Evolutionary conservation across 2,797 vertebrate species (phyloP).

Genomic region (Eleutherodactylus coqui): DNA sequence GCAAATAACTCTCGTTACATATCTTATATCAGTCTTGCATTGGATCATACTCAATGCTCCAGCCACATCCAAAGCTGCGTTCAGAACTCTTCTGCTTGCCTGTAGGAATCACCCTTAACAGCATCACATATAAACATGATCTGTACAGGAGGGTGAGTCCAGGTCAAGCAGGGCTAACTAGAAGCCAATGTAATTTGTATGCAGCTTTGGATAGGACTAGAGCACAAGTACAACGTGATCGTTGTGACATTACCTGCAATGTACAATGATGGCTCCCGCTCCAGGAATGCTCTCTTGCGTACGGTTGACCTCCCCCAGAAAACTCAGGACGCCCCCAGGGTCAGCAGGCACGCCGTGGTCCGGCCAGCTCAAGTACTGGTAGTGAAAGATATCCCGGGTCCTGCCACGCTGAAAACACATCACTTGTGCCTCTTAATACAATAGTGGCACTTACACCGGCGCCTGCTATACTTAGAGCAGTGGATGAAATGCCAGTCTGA

Average conservation of each 20-base stretch:
- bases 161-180: background rate
- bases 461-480: too few species aligned
- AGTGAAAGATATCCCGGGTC: slow-evolving; percentile 85
- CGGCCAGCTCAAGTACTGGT: slow-evolving; percentile 96
- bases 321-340: slow-evolving; percentile 90
- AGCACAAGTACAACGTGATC: background rate
- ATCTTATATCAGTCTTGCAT: background rate
- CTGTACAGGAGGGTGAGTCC: background rate
- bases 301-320: slow-evolving; percentile 89
- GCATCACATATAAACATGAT: background rate
- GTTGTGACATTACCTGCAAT: slow-evolving; percentile 86
- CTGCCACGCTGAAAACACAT: background rate
- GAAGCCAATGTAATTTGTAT: background rate
- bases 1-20: background rate
- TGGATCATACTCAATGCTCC: background rate
- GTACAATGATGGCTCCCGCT: slow-evolving; percentile 88
- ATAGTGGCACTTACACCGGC: too few species aligned
- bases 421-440: too few species aligned
- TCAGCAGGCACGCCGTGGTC: slow-evolving; percentile 92
- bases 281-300: slow-evolving; percentile 80
- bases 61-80: background rate
- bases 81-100: background rate
- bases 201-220: background rate
- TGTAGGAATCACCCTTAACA: background rate
- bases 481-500: too few species aligned